phyloP scores from a whole-genome alignment of 2,888 invertebrate genomes.

The Nymphalis urticae region DNA sequence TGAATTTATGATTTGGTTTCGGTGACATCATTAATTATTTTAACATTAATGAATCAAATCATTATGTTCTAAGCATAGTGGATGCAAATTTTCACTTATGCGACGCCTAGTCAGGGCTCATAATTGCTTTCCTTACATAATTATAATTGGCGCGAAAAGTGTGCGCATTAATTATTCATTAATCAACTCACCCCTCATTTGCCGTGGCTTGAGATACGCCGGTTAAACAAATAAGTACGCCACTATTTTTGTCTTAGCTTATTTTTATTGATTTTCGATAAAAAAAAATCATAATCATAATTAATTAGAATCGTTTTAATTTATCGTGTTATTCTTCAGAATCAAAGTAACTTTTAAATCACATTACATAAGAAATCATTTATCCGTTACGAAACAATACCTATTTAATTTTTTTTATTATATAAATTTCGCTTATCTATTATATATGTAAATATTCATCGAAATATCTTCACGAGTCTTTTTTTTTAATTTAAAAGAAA shows the following conservation, averaged over 20 bases:
- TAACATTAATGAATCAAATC: constrained; percentile 23
- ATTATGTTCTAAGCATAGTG: constrained; percentile 29
- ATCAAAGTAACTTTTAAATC: too few relatives aligned
- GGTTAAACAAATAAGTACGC: constrained; percentile 63
- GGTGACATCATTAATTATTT: constrained; percentile 15
- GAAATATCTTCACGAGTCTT: too few relatives aligned
- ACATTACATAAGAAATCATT: too few relatives aligned
- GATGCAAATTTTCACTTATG: constrained; percentile 45
- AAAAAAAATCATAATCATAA: neutral
- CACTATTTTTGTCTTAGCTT: constrained; percentile 63
- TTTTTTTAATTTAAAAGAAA: too few relatives aligned
- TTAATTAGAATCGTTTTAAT: too few relatives aligned
- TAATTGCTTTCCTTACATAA: constrained; percentile 75
- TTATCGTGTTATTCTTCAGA: too few relatives aligned
- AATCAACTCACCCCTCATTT: constrained; percentile 69
- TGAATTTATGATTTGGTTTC: neutral
- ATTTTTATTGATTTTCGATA: constrained; percentile 54
- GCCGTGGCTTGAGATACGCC: constrained; percentile 69
- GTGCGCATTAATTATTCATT: constrained; percentile 79
- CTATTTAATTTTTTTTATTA: too few relatives aligned
- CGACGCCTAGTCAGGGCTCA: constrained; percentile 42
- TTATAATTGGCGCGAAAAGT: constrained; percentile 76
- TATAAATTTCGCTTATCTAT: too few relatives aligned
- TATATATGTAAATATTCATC: too few relatives aligned
- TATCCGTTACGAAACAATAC: too few relatives aligned